Conservation (phyloP, 2,888 invertebrate species). For the Choristoneura rosaceana region DNA sequence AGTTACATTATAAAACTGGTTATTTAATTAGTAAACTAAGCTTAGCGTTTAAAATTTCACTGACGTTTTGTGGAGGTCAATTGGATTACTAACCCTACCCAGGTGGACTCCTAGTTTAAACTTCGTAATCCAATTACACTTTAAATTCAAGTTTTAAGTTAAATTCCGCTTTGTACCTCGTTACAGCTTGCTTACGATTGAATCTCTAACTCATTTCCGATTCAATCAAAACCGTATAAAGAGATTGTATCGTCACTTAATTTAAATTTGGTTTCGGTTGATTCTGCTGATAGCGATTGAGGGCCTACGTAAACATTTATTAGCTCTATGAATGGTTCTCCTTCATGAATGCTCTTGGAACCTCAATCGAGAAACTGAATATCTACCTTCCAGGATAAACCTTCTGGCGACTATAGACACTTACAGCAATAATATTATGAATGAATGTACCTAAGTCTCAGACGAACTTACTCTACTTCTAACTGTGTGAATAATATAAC, state of each 20-base stretch:
- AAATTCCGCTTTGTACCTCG: neutral
- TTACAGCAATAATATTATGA: neutral
- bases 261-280: constrained; percentile 19
- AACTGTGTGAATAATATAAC: no score
- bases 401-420: neutral
- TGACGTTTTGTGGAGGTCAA: neutral
- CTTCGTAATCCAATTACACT: neutral
- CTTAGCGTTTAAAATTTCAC: neutral
- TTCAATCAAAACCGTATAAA: constrained; percentile 9
- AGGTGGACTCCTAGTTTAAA: neutral
- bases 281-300: constrained; percentile 13
- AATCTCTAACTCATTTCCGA: constrained; percentile 25
- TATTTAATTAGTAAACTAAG: neutral
- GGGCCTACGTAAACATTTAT: neutral
- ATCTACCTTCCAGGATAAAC: neutral
- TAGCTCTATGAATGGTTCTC: neutral
- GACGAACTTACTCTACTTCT: no score
- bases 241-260: constrained; percentile 10
- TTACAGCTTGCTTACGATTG: neutral
- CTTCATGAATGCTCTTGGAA: neutral
- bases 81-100: neutral
- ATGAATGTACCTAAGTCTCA: no score
- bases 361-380: neutral
- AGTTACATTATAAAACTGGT: no score
- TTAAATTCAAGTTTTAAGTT: neutral